Percentiles rank a stretch among this genome's conserved stretches.
Evolutionary conservation across 2,888 invertebrate species (phyloP).

Genomic region (Leptarthrus brevirostris): DNA sequence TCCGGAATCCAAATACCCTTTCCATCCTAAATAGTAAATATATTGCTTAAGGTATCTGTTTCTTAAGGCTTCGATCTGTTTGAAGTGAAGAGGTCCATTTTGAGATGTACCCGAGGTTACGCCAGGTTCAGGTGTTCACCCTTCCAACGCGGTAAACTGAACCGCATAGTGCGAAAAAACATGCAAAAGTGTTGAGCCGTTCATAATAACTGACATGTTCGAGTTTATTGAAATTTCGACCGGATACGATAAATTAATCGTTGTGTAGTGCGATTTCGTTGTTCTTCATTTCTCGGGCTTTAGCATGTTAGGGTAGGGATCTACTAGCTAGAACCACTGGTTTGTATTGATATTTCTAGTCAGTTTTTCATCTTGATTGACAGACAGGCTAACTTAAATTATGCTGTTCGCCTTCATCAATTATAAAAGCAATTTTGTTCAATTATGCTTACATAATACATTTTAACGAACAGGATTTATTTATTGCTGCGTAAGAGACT

Average conservation of each 20-base stretch:
- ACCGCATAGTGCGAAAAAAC: constrained; percentile 50
- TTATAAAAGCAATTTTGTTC: constrained; percentile 29
- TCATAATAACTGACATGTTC: constrained; percentile 55
- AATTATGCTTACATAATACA: constrained; percentile 23
- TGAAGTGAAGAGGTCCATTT: not conserved
- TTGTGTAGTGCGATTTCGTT: not conserved
- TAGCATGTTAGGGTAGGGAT: no score
- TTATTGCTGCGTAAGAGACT: no score
- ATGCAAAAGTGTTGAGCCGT: constrained; percentile 53
- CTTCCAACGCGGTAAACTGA: constrained; percentile 13
- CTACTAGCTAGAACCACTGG: no score
- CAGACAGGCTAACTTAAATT: constrained; percentile 15
- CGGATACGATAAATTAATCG: constrained; percentile 55
- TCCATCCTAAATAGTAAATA: constrained; percentile 1
- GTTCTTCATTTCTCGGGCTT: not conserved
- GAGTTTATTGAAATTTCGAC: constrained; percentile 54
- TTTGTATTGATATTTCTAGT: constrained; percentile 20
- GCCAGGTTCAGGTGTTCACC: constrained; percentile 47
- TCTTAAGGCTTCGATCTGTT: not conserved
- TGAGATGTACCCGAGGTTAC: constrained; percentile 42
- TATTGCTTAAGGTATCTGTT: not conserved
- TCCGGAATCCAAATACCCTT: not conserved
- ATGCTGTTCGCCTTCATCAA: constrained; percentile 4
- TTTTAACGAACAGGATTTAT: no score
- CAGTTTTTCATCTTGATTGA: constrained; percentile 9